Evolutionary conservation across 2,888 invertebrate species (phyloP).

Genomic region (Drosophila neutralis): DNA sequence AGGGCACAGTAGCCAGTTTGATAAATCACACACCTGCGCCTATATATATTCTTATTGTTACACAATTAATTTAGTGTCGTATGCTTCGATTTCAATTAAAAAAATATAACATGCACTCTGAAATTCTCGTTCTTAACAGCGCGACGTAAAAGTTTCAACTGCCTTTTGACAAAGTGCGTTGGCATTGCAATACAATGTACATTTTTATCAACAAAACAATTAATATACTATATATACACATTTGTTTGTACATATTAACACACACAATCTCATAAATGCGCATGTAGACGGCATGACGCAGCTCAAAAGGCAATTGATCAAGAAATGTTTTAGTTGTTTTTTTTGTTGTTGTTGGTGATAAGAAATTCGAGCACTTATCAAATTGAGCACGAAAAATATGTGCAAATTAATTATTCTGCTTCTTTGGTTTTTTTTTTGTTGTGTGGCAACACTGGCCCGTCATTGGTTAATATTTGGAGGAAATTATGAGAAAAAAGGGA

Average conservation of each 20-base stretch:
- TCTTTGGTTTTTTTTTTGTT: background rate
- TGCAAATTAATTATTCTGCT: constrained; percentile 3
- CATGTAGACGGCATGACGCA: constrained; percentile 30
- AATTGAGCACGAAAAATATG: constrained; percentile 26
- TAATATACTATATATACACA: constrained; percentile 26
- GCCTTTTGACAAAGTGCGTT: constrained; percentile 63
- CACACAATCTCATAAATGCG: constrained; percentile 4
- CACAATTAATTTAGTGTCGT: background rate
- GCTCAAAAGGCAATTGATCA: constrained; percentile 44
- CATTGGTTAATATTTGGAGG: constrained; percentile 29
- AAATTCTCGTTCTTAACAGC: constrained; percentile 50
- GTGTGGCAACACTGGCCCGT: constrained; percentile 42
- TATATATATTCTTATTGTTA: background rate
- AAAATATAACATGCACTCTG: background rate
- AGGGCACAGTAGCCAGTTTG: constrained; percentile 14
- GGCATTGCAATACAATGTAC: constrained; percentile 53
- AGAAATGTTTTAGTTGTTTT: constrained; percentile 45
- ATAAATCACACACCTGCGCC: constrained; percentile 2
- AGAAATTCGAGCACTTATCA: constrained; percentile 47
- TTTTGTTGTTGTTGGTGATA: constrained; percentile 40
- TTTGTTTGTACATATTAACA: background rate
- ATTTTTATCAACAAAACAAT: constrained; percentile 62
- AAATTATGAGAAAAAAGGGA: constrained; percentile 1
- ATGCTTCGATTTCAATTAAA: background rate
- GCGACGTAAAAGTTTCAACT: constrained; percentile 63